Evolutionary conservation across 2,888 invertebrate genomes (phyloP).

Genomic region (Adineta ricciae): DNA sequence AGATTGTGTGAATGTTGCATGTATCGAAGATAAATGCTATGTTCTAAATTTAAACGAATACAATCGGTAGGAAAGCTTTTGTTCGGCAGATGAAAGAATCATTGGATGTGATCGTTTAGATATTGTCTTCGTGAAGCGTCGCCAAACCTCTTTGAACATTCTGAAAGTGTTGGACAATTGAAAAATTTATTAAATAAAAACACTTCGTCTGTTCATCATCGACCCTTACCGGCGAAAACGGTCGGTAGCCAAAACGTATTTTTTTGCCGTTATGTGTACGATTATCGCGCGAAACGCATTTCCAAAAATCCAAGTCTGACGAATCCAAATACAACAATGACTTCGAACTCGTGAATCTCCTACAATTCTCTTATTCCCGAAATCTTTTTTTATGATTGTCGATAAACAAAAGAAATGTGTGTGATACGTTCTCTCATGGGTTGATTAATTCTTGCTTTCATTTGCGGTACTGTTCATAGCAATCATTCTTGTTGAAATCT

Average conservation of each 20-base stretch:
- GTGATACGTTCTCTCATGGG: background rate
- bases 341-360: background rate
- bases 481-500: background rate
- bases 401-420: background rate
- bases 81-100: background rate
- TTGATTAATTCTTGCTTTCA: background rate
- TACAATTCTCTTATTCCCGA: too few species aligned
- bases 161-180: constrained; percentile 2
- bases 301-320: constrained; percentile 50
- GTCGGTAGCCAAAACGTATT: constrained; percentile 72
- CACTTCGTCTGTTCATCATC: constrained; percentile 37
- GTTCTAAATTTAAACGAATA: constrained; percentile 90
- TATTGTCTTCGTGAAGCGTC: background rate
- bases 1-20: constrained; percentile 87
- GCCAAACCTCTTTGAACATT: constrained; percentile 27
- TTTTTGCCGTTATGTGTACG: constrained; percentile 86
- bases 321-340: background rate
- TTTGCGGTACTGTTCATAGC: background rate
- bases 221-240: constrained; percentile 57
- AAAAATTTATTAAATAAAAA: background rate
- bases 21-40: constrained; percentile 93
- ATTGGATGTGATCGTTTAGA: background rate
- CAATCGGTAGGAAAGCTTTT: constrained; percentile 72
- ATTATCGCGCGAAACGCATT: constrained; percentile 75
- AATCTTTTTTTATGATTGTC: too few species aligned